Percentiles rank a stretch among this genome's conserved stretches.
phyloP scores from a whole-genome alignment of 2,888 invertebrate species.

The Macrosoma leucophasiata region DNA sequence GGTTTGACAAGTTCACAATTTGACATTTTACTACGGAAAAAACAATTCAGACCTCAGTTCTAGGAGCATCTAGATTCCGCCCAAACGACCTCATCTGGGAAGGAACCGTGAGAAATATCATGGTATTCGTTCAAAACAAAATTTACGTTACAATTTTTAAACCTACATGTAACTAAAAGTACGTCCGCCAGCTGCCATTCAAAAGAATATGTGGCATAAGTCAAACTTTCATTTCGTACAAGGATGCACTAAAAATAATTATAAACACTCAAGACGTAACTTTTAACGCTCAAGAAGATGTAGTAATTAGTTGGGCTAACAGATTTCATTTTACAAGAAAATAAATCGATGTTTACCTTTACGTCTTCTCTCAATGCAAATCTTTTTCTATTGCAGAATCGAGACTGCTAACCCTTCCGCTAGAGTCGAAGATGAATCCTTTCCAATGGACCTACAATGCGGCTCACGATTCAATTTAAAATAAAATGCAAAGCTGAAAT shows the following conservation, averaged over 20 bases:
- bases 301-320: conserved; percentile 42
- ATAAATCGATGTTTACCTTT: conserved; percentile 77
- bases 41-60: conserved; percentile 52
- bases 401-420: conserved; percentile 73
- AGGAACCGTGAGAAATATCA: no score
- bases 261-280: conserved; percentile 56
- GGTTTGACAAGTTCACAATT: conserved; percentile 71
- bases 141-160: conserved; percentile 56
- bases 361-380: conserved; percentile 73
- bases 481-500: conserved; percentile 75
- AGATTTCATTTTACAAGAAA: conserved; percentile 60
- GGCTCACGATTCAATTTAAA: conserved; percentile 73
- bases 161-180: conserved; percentile 63
- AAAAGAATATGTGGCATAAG: conserved; percentile 77
- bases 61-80: conserved; percentile 42
- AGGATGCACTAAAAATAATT: conserved; percentile 74
- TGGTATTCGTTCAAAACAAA: conserved; percentile 38
- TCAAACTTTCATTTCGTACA: conserved; percentile 75
- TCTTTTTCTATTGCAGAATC: conserved; percentile 71
- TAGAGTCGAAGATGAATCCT: conserved; percentile 66
- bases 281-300: conserved; percentile 36
- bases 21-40: conserved; percentile 68
- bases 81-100: conserved; percentile 29
- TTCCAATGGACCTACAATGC: conserved; percentile 63
- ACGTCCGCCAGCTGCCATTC: conserved; percentile 75